Evolutionary conservation across 2,888 invertebrate genomes (phyloP), one percentile per base, ranked within the genome.

Genomic region (Acleris sparsana): DNA sequence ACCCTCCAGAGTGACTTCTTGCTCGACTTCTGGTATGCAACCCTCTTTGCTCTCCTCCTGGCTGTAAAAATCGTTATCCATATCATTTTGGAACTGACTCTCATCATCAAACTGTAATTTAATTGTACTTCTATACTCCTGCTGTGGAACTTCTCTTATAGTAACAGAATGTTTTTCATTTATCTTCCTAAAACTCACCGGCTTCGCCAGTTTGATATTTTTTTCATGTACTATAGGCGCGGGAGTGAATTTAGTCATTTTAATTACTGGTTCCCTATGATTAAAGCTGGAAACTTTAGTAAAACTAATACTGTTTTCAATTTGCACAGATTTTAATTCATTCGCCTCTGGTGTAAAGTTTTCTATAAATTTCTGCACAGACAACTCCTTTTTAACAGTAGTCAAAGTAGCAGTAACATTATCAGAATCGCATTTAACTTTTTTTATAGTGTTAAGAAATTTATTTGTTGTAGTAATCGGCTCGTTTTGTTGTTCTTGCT

Each of bases 301-400:
- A 0, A 89, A 67, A 0, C 76, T 74, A 0, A 87, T 72, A 0
- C 66, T 61, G 0, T 70, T 68, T 0, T 72, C 59, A 0, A 76
- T 59, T 2, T 64, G 13, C 0, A 69, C 3, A 4, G 73, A 66
- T 51, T 72, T 74, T 0, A 53, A 18, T 3, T 78, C 77, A 2
- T 68, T 77, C 0, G 6, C 62, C 5, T 89, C 89, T 0, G 92
- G 92, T 0, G 77, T 82, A 55, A 92, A 92, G 22, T 78, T 88
- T 68, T 91, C 90, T 1, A 90, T 78, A 46, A 89, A 92, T 9
- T 88, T 89, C 58, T 84, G 82, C 0, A 85, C 91, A 0, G 89
- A 90, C 1, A 84, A 25, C 2, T 79, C 74, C 0, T 78, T 74
- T 0, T 71, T 69, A 0, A 83, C 70, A 0, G 74, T 69, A 1